Base-by-base conservation (phyloP, 92 coral and sea anemone species). In the Porites rus region DNA sequence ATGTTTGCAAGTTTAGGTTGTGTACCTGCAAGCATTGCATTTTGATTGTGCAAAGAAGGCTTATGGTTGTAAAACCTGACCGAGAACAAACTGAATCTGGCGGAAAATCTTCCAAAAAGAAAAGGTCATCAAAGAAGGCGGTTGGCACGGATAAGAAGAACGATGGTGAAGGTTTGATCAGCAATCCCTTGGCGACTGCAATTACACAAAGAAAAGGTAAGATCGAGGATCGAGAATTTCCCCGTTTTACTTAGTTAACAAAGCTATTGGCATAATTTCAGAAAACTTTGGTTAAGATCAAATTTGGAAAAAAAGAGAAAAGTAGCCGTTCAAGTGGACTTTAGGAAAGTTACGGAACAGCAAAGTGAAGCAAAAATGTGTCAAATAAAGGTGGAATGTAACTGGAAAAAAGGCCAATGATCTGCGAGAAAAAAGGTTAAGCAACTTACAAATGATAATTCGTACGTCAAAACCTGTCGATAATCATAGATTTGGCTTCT, bases 21-120 rank as follows among this genome's bases (percentile, higher is more conserved):
- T 86, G 91, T 51, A 76, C 46, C 65, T 86, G 91, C 53, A 80
- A 85, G 69, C 58, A 66, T 24, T 91, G 93, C 74, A 74, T 52
- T 21, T 79, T 91, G 85, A 87, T 87, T 62, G 61, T 38, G 53
- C 85, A 86, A 17, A 82, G 93, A 87, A 51, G 79, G 4, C 65
- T 21, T 3, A 73, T 74, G 7, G 64, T 76, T 51, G 10, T 83
- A 1, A 83, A 74, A 62, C 73, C 74, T 6, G 60, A 52, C 58
- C 72, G 65, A 14, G 68, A 20, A 10, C 80, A 73, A 24, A 50
- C 21, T 7, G 74, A 63, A 20, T 63, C n/a, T 50, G 38, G 9
- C 19, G 67, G 61, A 50, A 81, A 81, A 71, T 38, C 61, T 6
- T 8, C 59, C 0, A 81, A 18, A 64, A 81, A 59, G 51, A 72